phyloP scores from a whole-genome alignment of 2,888 invertebrate species.

The Thecocarcelia acutangulata region DNA sequence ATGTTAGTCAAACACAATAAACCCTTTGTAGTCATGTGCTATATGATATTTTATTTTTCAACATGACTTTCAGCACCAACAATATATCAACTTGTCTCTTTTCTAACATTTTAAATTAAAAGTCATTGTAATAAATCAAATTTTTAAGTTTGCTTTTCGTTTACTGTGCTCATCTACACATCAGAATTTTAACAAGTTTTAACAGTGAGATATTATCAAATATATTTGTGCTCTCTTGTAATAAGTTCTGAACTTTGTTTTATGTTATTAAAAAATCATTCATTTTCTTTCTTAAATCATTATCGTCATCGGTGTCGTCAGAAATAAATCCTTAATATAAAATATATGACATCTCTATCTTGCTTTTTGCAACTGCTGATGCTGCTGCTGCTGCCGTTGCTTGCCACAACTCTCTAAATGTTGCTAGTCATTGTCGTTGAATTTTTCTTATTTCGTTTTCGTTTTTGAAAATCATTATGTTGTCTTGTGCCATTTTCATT shows the following conservation, averaged over 20 bases:
- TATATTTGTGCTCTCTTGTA: neutral
- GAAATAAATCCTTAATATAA: constrained; percentile 47
- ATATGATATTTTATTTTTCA: neutral
- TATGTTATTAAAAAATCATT: constrained; percentile 66
- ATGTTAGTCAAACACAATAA: no score
- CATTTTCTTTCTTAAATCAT: constrained; percentile 56
- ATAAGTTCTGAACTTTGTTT: constrained; percentile 30
- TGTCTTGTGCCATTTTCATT: constrained; percentile 65
- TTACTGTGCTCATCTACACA: neutral
- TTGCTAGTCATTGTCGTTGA: constrained; percentile 57
- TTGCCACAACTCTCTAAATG: constrained; percentile 44
- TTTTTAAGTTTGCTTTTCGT: constrained; percentile 7
- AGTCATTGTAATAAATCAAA: constrained; percentile 50
- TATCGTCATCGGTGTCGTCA: constrained; percentile 47
- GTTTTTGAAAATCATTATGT: constrained; percentile 59
- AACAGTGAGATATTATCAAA: neutral
- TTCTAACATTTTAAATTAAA: neutral
- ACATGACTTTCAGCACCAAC: neutral
- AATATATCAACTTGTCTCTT: neutral
- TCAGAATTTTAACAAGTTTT: neutral
- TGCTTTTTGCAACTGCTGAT: constrained; percentile 2
- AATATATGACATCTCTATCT: constrained; percentile 58
- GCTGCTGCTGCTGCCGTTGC: constrained; percentile 1
- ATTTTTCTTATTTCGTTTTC: constrained; percentile 5
- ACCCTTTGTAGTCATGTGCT: no score